Evolutionary conservation across 2,113 vertebrate genomes (phyloP), one percentile per base, ranked within the genome.

Genomic region (Notarius lentiginosus): DNA sequence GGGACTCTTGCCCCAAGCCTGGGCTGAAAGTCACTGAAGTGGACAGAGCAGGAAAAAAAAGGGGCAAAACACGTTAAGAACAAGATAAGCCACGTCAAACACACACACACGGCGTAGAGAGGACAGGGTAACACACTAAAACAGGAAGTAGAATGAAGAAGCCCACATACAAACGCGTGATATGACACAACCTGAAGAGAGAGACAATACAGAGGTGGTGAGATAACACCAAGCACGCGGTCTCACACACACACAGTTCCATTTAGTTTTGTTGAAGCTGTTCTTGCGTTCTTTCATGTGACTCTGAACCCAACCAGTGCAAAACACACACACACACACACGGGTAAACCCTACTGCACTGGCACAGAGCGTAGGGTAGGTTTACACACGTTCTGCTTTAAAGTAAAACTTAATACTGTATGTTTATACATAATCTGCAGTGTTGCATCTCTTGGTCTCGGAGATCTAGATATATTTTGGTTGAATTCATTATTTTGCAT

Each of bases 181-280:
- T 95, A 95, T 94, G 94, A 95, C 94, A 95, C 94, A 95, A 95
- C 95, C 95, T 95, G 94, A 95, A 95, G 95, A 91, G 93, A 95
- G 93, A 95, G 93, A 95, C 94, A 93, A 95, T 93, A 95, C 93
- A 95, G 91, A 95, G 91, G 91, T 92, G 93, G 93, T 95, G 94
- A 95, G 95, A 95, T 93, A 95, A 93, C 94, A 93, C 89, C 77
- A 22, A 56, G 89, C 70, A 89, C 86, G 79, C 83, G 27, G 86
- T 80, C 91, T 61, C 86, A 76, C 87, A 85, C 51, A 24, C 87
- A 53, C 88, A 87, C 86, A 81, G 30, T 66, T 88, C 58, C 75
- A 83, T n/a, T 41, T 41, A 41, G 30, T 88, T 76, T 80, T 83
- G 27, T 68, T 77, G 51, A 72, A 82, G 22, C 56, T 53, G 72